Conservation (phyloP, 2,888 invertebrate species). For the Rhimphoctona megacephalus region DNA sequence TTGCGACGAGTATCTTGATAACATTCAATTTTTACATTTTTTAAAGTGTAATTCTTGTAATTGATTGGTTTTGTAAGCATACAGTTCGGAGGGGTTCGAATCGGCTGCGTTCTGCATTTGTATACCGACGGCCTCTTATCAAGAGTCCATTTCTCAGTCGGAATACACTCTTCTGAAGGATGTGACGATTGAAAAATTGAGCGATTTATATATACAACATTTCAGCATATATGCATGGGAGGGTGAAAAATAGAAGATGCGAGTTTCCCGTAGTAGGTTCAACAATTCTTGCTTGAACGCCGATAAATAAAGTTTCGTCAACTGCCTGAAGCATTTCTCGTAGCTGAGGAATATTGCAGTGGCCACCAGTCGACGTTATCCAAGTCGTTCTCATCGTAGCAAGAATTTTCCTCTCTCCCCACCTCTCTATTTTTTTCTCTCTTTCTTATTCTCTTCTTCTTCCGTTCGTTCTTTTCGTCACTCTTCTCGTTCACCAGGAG, state of each 20-base stretch:
- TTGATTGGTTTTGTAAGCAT: no score
- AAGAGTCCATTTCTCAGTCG: background rate
- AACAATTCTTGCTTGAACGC: slow-evolving; percentile 61
- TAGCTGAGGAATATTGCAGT: slow-evolving; percentile 62
- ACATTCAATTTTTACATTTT: no score
- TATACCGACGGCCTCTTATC: background rate
- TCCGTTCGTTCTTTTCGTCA: background rate
- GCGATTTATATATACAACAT: background rate
- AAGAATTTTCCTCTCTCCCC: slow-evolving; percentile 41
- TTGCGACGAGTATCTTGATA: no score
- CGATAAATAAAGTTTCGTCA: slow-evolving; percentile 69
- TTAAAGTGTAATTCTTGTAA: no score
- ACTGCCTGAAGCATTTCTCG: slow-evolving; percentile 65
- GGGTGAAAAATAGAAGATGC: slow-evolving; percentile 22
- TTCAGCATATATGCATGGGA: background rate
- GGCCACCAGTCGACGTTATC: slow-evolving; percentile 54
- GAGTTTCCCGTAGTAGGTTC: slow-evolving; percentile 33
- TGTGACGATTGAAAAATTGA: background rate
- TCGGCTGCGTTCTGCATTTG: background rate
- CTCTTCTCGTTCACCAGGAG: background rate
- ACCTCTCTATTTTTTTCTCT: background rate
- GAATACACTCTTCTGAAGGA: background rate
- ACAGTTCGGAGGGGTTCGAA: background rate
- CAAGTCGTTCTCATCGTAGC: slow-evolving; percentile 42
- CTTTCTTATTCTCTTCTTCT: slow-evolving; percentile 6